These are phyloP conservation scores for Camelus bactrianus DNA, from an alignment of 2,113 vertebrate genomes.

Conservation along the genomic window DNA sequence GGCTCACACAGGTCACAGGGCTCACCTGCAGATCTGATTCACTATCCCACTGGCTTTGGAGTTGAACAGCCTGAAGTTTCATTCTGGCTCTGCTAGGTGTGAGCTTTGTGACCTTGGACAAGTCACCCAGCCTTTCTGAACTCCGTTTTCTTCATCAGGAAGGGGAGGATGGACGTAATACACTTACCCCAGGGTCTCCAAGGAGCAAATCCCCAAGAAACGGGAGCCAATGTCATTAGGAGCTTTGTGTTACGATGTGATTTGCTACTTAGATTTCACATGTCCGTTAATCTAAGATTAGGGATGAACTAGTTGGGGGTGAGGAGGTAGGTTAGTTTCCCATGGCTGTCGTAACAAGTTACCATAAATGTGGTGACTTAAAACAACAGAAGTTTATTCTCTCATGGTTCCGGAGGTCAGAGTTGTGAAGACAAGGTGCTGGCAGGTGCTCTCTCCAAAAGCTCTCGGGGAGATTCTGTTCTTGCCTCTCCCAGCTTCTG, in stretches of 20 bases:
- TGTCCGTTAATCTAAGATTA: background rate
- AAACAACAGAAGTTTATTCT: background rate
- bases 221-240: rapidly evolving
- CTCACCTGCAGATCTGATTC: no score
- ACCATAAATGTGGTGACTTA: background rate
- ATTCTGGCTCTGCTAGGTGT: background rate
- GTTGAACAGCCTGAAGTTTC: rapidly evolving
- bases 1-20: no score
- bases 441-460: rapidly evolving
- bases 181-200: rapidly evolving
- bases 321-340: background rate
- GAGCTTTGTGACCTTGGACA: background rate
- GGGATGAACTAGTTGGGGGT: background rate
- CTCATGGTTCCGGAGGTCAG: background rate
- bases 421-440: no score
- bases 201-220: background rate
- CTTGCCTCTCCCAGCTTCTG: background rate
- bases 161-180: background rate
- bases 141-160: background rate
- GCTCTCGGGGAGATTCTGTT: rapidly evolving
- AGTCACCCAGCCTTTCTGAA: background rate
- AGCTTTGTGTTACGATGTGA: rapidly evolving
- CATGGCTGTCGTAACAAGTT: background rate
- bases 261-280: background rate
- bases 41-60: background rate